Evolutionary conservation across 37 sponge, comb jelly and placozoan genomes (phyloP), one percentile per base, ranked within the genome.

Genomic region (Hexactinellida sp.): DNA sequence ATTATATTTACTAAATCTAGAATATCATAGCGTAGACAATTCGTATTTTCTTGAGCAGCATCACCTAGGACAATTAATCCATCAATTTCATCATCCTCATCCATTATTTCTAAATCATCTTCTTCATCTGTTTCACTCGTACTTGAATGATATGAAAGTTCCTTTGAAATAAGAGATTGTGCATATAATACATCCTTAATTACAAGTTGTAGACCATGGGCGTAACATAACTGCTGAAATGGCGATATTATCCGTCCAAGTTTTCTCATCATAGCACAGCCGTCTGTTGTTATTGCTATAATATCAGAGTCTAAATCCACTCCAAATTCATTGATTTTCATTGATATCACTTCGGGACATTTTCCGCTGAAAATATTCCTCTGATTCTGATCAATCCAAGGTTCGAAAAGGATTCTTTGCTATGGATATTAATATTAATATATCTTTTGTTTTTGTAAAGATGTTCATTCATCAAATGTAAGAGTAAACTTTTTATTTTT

Each of bases 21-120:
- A 63, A 63, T 63, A 63, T 63, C 76, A 63, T 21, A 63, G 76
- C 76, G 30, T 63, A 63, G 76, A 63, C 76, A 63, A 63, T 63
- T 63, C 76, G 30, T 63, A 10, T 63, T 63, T 41, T 63, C 76
- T 63, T 63, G 76, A 63, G 76, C 28, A 63, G 34, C 76, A 63
- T 63, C 76, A 63, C 32, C 76, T 63, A 63, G 76, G 25, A 63
- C 76, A 28, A 63, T 63, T 63, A 63, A 63, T 63, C 76, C 21
- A 63, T 63, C 76, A 63, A 28, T 63, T 23, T 63, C 76, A 63
- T 63, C 76, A 63, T 63, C 30, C 5, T 63, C 28, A 63, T 63
- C 76, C 76, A 28, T 28, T 63, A 63, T 63, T 63, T 63, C 76
- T 25, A 63, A 63, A 63, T 63, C 21, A 63, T 28, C 34, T 63